These are phyloP conservation scores for Hippoglossus hippoglossus DNA, from an alignment of 2,797 vertebrate genomes.

Conservation along the genomic window DNA sequence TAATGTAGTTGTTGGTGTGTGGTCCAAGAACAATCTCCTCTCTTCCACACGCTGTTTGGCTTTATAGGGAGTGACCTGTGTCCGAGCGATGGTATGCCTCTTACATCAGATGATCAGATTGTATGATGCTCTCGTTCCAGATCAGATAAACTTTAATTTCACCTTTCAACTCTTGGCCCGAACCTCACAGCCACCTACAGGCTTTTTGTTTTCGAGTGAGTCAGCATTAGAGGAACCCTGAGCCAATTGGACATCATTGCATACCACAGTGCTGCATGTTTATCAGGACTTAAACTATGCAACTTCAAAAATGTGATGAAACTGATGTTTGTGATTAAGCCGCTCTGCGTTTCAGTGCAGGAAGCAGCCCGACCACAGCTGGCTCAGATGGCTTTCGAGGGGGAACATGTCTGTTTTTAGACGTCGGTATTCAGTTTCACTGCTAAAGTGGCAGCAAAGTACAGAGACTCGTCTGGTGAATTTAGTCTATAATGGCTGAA, in stretches of 20 bases:
- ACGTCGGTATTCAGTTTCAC: slow-evolving; percentile 49
- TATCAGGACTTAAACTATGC: slow-evolving; percentile 48
- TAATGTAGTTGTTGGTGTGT: slow-evolving; percentile 66
- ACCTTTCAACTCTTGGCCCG: slow-evolving; percentile 46
- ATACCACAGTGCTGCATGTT: slow-evolving; percentile 26
- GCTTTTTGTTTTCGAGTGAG: slow-evolving; percentile 41
- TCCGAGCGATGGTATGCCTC: slow-evolving; percentile 52
- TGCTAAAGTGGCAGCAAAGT: slow-evolving; percentile 43
- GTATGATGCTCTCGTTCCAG: slow-evolving; percentile 46
- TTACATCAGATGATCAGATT: slow-evolving; percentile 68
- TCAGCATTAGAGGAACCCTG: slow-evolving; percentile 29
- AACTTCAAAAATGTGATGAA: slow-evolving; percentile 38
- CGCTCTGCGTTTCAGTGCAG: background rate
- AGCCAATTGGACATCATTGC: slow-evolving; percentile 38
- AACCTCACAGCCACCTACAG: slow-evolving; percentile 36
- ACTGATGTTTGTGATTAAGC: slow-evolving; percentile 43
- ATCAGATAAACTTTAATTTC: slow-evolving; percentile 62
- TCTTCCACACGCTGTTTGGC: slow-evolving; percentile 7
- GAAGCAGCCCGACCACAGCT: slow-evolving; percentile 13
- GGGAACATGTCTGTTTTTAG: slow-evolving; percentile 57
- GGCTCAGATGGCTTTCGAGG: slow-evolving; percentile 21
- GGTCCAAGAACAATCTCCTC: slow-evolving; percentile 32
- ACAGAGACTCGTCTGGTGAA: slow-evolving; percentile 57
- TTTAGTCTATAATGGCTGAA: slow-evolving; percentile 75
- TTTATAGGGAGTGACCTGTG: slow-evolving; percentile 46